phyloP scores from a whole-genome alignment of 2,888 invertebrate species.

The Dastarcus helophoroides region DNA sequence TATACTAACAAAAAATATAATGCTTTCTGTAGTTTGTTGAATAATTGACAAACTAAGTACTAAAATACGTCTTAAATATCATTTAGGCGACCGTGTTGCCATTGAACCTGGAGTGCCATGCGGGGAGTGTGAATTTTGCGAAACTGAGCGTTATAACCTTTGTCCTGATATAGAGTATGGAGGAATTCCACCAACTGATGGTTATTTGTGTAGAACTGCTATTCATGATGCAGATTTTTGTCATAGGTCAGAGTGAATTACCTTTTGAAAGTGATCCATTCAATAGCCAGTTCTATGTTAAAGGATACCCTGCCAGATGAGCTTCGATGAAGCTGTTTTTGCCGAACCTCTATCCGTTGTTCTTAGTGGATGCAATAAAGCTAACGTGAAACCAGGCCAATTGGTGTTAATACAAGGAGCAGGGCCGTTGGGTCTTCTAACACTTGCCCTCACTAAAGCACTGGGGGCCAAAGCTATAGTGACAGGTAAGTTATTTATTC shows the following conservation, averaged over 20 bases:
- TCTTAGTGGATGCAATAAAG: not conserved
- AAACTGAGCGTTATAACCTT: constrained; percentile 1
- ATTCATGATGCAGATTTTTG: constrained; percentile 2
- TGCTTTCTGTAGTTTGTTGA: no score
- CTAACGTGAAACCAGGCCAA: not conserved
- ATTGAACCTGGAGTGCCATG: constrained; percentile 1
- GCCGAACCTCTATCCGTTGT: not conserved
- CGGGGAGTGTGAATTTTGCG: not conserved
- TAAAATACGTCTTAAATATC: no score
- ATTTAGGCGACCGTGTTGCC: constrained; percentile 1
- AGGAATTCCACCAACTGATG: not conserved
- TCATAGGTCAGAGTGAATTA: not conserved
- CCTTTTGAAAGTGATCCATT: not conserved
- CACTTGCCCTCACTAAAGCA: not conserved
- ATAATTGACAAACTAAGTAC: no score
- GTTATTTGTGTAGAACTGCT: not conserved
- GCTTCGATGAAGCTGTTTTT: not conserved
- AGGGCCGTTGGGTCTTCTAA: not conserved
- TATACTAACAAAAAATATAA: no score
- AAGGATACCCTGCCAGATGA: not conserved
- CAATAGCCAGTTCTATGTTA: no score
- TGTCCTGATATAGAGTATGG: not conserved
- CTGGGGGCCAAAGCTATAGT: constrained; percentile 1
- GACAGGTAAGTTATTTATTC: not conserved
- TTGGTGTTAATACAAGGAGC: not conserved